Base-by-base conservation (phyloP, 2,888 invertebrate species). In the Aromia moschata region DNA sequence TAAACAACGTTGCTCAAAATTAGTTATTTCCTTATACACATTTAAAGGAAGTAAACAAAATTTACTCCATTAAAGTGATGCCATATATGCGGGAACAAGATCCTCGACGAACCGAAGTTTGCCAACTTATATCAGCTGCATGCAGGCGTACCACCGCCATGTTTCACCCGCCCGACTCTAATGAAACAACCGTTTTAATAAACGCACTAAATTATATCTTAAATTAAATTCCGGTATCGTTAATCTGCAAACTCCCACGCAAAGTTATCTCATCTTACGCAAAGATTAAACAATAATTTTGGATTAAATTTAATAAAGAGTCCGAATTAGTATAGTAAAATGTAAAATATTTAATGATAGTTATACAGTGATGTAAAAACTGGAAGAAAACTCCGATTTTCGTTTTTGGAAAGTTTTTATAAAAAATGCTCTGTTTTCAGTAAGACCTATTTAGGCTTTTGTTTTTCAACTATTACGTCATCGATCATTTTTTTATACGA, bases 121-220 rank as follows among this genome's bases (percentile, higher is more conserved):
- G 71, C 74, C 53, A 63, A 77, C 74, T 79, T 77, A 77, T 78
- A 77, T 79, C 77, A 77, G 78, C 74, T 69, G 73, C 74, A 75
- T 77, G 76, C 78, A 79, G 78, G 74, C 78, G 71, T 71, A 66
- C 70, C 69, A 68, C 66, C 72, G 73, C 76, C 79, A 77, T 78
- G 77, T 78, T 79, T 79, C 77, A 79, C 73, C 75, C 75, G 70
- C 71, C 77, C 73, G 73, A 76, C 72, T 79, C 79, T 81, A 81
- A 81, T 82, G 81, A 81, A 82, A 81, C 81, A 78, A 77, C 80
- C 79, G 81, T 81, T 82, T 81, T 82, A 82, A 82, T 82, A 82
- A 82, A 81, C 80, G 76, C 77, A 74, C 77, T 82, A 80, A 82
- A 81, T 82, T 81, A 81, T 79, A 77, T 74, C 79, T 73, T 77